Percentiles rank a stretch among this genome's conserved stretches.
Evolutionary conservation across 2,797 vertebrate genomes (phyloP).

Genomic region (Rachycentron canadum): DNA sequence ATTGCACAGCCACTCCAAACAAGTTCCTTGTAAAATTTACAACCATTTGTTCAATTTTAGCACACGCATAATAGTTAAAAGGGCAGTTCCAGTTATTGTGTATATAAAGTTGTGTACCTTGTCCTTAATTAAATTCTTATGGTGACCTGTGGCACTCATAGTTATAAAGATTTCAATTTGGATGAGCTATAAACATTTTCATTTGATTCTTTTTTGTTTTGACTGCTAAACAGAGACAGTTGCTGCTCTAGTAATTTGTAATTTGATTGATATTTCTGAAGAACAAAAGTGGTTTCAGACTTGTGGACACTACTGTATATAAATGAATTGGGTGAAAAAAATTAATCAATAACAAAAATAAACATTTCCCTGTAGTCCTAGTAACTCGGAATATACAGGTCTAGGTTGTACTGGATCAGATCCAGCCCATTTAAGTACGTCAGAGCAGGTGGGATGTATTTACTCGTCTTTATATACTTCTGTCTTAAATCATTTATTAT

Average conservation of each 20-base stretch:
- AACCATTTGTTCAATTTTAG: conserved; percentile 15
- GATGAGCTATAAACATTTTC: not conserved
- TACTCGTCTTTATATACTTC: not conserved
- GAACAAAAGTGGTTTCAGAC: not conserved
- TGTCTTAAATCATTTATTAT: not conserved
- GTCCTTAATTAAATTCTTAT: not conserved
- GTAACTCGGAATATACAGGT: not conserved
- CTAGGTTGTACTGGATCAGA: no score
- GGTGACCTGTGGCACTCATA: not conserved
- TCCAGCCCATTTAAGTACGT: not conserved
- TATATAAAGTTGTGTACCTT: not conserved
- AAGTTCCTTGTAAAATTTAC: conserved; percentile 40
- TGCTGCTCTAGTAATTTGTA: not conserved
- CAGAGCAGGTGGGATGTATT: no score
- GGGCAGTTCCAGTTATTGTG: not conserved
- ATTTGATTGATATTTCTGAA: not conserved
- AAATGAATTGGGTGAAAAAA: no score
- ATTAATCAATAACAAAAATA: not conserved
- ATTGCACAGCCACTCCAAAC: conserved; percentile 27
- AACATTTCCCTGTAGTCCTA: not conserved
- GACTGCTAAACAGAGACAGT: not conserved
- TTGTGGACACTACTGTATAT: no score
- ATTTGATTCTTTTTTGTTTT: not conserved
- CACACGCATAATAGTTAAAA: conserved; percentile 2
- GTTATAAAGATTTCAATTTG: not conserved